Base-by-base conservation (phyloP, 2,113 vertebrate species). In the Centropus bengalensis region DNA sequence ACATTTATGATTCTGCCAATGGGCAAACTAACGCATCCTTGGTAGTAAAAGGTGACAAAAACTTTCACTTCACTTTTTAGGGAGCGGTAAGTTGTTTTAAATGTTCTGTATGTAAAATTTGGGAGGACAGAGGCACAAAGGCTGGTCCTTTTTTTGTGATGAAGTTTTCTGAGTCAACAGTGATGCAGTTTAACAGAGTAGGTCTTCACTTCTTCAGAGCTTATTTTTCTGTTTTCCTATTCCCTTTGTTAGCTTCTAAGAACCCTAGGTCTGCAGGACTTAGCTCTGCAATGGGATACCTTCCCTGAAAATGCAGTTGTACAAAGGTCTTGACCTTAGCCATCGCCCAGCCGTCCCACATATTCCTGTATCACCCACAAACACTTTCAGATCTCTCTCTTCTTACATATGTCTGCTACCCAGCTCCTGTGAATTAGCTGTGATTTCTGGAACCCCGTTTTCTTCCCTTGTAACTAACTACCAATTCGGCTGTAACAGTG, bases 1-100 rank as follows among this genome's bases (percentile, higher is more conserved):
- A 86, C 36, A 82, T 54, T n/a, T 97, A 91, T 1, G n/a, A 89
- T 64, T 95, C 88, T 30, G 94, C 79, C 0, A 3, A 95, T 66
- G 90, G 79, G 30, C 79, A 92, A 82, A 94, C 94, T 9, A 45
- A 56, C 16, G 75, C 93, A 11, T 96, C 96, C 3, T 56, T 89
- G 67, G 55, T 47, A 42, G 70, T 91, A 8, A 94, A 76, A 93
- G 88, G 95, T 88, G 68, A 82, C 11, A 58, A 42, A 33, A 55
- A 18, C 21, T 47, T 33, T 54, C 30, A 13, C 33, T 55, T 87
- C 70, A 28, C 13, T 6, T 77, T 66, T 47, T 64, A 47, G 20
- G 11, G n/a, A 64, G 12, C 38, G 64, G n/a, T 69, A 24, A 44
- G 19, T 33, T 58, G 24, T 16, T 40, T 68, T 81, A 75, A n/a